Evolutionary conservation across 2,113 vertebrate genomes (phyloP), one percentile per base, ranked within the genome.

Genomic region (Ageneiosus marmoratus): DNA sequence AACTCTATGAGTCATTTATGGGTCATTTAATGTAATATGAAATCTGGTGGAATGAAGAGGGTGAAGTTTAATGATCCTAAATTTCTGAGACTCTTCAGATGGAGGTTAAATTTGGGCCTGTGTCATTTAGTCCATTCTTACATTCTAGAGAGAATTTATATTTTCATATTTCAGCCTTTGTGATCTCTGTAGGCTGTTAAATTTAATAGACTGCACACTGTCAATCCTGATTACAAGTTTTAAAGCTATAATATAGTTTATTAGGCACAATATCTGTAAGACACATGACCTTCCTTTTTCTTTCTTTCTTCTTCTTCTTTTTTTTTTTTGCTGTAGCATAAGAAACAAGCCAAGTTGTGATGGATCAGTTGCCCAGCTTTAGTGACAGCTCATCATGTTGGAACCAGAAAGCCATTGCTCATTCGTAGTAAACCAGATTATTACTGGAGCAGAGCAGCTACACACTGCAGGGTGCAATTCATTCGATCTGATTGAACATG

Each of bases 281-380:
- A 11, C 8, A 12, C 4, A 7, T 76, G 56, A 78, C 69, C 79
- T 83, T 84, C 80, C 15, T 29, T 29, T 4, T 7, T 44, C 1
- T 74, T 50, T 8, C 3, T 7, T 9, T n/a, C 5, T 7, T 3
- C 4, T 29, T 73, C 29, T 2, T 24, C 7, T 22, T 11, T n/a
- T n/a, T 29, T 55, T 22, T 22, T 2, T 67, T 81, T 84, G 65
- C 65, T 69, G 24, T 75, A 69, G 51, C 74, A 65, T 84, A 85
- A 72, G 67, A 56, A 89, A 85, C 79, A 83, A 84, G 77, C 53
- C 82, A 55, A 4, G 34, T 67, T 55, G 53, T 91, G 92, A 94
- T 92, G 90, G 91, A 94, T 94, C 89, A 91, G 67, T 87, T 85
- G 79, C 76, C 72, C 80, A 73, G 82, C 87, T 88, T 56, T 55